Conservation (phyloP, 2,113 vertebrate genomes). For the Ctenomys sociabilis region DNA sequence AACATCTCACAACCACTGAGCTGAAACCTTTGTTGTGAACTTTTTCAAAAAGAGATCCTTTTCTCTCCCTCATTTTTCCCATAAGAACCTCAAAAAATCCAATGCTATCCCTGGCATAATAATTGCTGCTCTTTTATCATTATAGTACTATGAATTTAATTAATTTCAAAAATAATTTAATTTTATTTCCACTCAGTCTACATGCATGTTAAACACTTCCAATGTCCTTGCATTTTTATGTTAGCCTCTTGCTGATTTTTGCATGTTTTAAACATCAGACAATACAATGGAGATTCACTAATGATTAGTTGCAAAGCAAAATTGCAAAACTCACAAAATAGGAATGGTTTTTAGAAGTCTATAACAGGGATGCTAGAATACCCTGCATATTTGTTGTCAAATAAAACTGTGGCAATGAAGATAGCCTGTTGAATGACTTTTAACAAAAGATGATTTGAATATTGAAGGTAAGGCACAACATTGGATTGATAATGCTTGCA, state of each 20-base stretch:
- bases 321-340: background rate
- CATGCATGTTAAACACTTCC: background rate
- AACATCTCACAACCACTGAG: background rate
- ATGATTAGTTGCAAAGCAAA: slow-evolving; percentile 7
- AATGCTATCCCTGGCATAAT: background rate
- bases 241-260: background rate
- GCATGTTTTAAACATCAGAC: slow-evolving; percentile 37
- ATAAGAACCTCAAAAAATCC: background rate
- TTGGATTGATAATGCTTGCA: background rate
- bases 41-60: background rate
- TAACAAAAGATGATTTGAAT: background rate
- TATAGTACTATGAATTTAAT: background rate
- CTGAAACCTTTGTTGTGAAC: background rate
- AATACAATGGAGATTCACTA: background rate
- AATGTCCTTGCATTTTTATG: background rate
- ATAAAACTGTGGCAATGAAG: background rate
- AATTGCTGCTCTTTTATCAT: background rate
- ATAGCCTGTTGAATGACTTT: background rate
- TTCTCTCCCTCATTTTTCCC: background rate
- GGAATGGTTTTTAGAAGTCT: background rate
- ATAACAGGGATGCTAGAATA: background rate
- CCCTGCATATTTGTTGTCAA: background rate
- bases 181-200: background rate
- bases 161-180: background rate
- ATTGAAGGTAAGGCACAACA: background rate